Percentiles rank a stretch among this genome's conserved stretches.
These are phyloP conservation scores for Lasioglossum vierecki DNA, from an alignment of 2,888 invertebrate genomes.

Conservation along the genomic window DNA sequence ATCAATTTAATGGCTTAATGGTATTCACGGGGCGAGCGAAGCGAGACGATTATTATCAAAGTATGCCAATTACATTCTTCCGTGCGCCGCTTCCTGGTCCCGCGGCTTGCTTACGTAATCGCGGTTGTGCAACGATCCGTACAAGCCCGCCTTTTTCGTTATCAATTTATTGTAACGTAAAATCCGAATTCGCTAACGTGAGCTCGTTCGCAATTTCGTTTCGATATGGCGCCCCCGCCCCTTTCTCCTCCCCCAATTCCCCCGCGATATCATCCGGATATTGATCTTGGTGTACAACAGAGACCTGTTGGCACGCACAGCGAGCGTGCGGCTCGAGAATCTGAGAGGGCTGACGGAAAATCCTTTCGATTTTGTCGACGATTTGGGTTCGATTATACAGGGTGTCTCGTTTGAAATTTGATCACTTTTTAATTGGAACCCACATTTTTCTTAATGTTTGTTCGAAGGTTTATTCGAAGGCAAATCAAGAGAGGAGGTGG, in stretches of 20 bases:
- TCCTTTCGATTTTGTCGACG: conserved; percentile 6
- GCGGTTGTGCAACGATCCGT: conserved; percentile 46
- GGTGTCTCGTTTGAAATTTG: too few relatives aligned
- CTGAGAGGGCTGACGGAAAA: background rate
- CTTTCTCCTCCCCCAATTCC: background rate
- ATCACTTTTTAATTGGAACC: too few relatives aligned
- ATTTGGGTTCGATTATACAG: background rate
- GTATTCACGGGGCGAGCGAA: background rate
- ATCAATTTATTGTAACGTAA: conserved; percentile 72
- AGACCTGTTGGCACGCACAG: conserved; percentile 42
- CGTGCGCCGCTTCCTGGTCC: conserved; percentile 27
- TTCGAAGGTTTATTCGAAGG: too few relatives aligned
- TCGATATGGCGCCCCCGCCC: conserved; percentile 52
- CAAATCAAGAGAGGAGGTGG: too few relatives aligned
- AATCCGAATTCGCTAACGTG: conserved; percentile 67
- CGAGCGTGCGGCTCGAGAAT: background rate
- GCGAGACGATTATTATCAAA: conserved; percentile 13
- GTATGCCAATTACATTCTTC: conserved; percentile 44
- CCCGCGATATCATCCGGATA: conserved; percentile 61
- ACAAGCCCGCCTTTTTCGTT: conserved; percentile 60
- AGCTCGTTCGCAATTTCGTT: conserved; percentile 65
- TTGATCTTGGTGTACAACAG: conserved; percentile 59
- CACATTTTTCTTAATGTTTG: too few relatives aligned
- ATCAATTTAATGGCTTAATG: conserved; percentile 12
- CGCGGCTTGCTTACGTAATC: conserved; percentile 55